Conservation (phyloP, 2,113 vertebrate species). For the Clupea harengus region DNA sequence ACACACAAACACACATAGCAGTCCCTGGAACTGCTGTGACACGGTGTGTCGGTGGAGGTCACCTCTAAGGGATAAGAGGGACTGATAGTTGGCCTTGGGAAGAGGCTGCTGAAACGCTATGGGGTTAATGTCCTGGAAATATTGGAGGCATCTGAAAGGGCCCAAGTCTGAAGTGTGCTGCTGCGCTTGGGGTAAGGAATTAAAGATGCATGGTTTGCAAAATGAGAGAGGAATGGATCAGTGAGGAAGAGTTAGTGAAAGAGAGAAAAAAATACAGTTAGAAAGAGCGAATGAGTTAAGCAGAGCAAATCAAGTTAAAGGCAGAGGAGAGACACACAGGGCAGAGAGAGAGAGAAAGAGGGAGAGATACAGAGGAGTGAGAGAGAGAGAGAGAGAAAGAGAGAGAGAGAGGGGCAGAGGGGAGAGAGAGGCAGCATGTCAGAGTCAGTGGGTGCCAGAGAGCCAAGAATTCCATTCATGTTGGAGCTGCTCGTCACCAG, state of each 20-base stretch:
- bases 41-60: constrained; percentile 62
- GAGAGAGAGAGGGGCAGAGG: neutral
- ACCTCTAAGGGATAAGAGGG: constrained; percentile 51
- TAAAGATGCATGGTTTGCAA: neutral
- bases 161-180: neutral
- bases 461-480: neutral
- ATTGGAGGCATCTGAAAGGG: neutral
- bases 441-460: constrained; percentile 1
- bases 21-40: constrained; percentile 69
- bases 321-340: neutral
- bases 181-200: neutral
- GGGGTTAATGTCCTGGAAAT: neutral
- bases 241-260: neutral
- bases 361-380: neutral
- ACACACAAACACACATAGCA: constrained; percentile 53
- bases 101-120: neutral
- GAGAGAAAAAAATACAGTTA: neutral
- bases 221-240: neutral
- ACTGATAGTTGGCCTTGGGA: constrained; percentile 36
- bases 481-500: neutral
- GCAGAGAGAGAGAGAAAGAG: neutral
- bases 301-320: neutral
- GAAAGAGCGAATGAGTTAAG: neutral
- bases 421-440: neutral
- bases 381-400: neutral